Evolutionary conservation across 2,888 invertebrate genomes (phyloP).

Genomic region (Trichopria drosophilae): DNA sequence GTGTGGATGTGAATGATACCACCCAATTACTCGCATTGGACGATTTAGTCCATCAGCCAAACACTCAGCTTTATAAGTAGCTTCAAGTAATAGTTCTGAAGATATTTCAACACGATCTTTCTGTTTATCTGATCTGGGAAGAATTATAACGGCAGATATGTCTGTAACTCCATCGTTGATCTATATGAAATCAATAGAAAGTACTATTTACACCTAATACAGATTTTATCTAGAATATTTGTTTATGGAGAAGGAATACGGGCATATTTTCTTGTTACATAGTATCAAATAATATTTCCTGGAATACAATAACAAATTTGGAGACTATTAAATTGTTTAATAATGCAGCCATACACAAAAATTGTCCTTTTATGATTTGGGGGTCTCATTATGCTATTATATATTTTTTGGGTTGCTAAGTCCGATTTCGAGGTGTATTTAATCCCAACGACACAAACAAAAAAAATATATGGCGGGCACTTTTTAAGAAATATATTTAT

Average conservation of each 20-base stretch:
- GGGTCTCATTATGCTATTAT: too few relatives aligned
- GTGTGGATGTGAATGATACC: conserved; percentile 90
- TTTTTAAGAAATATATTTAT: too few relatives aligned
- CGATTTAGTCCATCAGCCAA: conserved; percentile 66
- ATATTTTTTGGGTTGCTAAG: too few relatives aligned
- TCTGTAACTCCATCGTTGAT: conserved; percentile 66
- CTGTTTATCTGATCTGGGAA: conserved; percentile 77
- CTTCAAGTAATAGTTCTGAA: conserved; percentile 77
- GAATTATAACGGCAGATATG: conserved; percentile 75
- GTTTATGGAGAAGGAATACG: not conserved
- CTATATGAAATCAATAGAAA: conserved; percentile 52
- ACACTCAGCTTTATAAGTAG: conserved; percentile 69
- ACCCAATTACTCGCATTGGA: conserved; percentile 77
- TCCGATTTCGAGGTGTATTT: too few relatives aligned
- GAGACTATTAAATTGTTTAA: too few relatives aligned
- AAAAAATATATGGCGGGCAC: too few relatives aligned
- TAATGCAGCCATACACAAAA: too few relatives aligned
- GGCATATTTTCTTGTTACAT: not conserved
- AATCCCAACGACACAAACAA: too few relatives aligned
- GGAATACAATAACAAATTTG: too few relatives aligned
- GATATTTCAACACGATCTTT: conserved; percentile 86
- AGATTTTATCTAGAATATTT: not conserved
- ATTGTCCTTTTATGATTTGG: too few relatives aligned
- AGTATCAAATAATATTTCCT: not conserved
- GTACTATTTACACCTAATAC: not conserved